These are phyloP conservation scores for Syngnathus rostellatus DNA, from an alignment of 2,797 vertebrate species.

Conservation along the genomic window DNA sequence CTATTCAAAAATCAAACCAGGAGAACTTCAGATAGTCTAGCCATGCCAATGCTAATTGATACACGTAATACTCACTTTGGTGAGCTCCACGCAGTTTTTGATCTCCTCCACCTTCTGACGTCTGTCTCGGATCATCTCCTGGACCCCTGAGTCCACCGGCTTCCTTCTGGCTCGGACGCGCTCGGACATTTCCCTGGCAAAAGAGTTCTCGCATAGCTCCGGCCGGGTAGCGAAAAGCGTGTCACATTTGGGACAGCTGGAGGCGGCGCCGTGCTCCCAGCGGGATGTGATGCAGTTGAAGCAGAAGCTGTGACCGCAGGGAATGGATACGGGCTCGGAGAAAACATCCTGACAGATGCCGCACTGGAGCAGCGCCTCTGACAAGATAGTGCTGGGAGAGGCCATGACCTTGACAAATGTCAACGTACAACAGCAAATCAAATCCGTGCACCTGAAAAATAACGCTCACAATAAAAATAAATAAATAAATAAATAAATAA, in stretches of 20 bases:
- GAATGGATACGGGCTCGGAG: conserved; percentile 61
- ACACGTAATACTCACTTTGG: conserved; percentile 49
- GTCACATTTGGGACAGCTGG: conserved; percentile 58
- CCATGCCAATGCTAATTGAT: too few relatives aligned
- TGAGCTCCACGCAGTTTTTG: conserved; percentile 47
- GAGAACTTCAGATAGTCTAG: too few relatives aligned
- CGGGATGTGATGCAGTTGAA: conserved; percentile 50
- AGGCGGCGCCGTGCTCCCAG: conserved; percentile 34
- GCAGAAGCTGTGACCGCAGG: conserved; percentile 70
- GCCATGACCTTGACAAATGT: conserved; percentile 28
- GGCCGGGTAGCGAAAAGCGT: conserved; percentile 41
- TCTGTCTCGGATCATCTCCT: conserved; percentile 56
- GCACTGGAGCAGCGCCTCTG: conserved; percentile 63
- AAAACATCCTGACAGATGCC: conserved; percentile 61
- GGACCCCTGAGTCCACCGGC: conserved; percentile 29
- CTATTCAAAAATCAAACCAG: neutral
- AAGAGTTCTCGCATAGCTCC: conserved; percentile 57
- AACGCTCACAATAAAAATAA: too few relatives aligned
- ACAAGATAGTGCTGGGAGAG: conserved; percentile 24
- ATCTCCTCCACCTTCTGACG: conserved; percentile 55
- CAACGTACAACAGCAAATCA: too few relatives aligned
- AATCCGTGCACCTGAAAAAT: neutral
- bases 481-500: too few relatives aligned
- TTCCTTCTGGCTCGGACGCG: conserved; percentile 42
- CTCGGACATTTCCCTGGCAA: conserved; percentile 61